Evolutionary conservation across 2,113 vertebrate species (phyloP).

Genomic region (Notarius quadriscutis): DNA sequence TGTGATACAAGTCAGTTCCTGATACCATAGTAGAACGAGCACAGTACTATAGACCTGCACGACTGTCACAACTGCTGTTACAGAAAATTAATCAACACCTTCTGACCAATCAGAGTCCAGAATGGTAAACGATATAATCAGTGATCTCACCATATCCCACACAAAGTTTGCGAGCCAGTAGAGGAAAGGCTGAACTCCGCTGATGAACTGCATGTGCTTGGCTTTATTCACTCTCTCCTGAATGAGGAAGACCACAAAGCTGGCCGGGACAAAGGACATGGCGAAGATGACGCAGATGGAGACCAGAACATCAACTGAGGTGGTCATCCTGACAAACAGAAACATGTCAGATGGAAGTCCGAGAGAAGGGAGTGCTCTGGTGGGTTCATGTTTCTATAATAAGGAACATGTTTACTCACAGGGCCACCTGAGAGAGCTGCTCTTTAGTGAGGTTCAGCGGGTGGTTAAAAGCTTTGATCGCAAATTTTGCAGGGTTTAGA

Average conservation of each 20-base stretch:
- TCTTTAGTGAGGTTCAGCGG: slow-evolving; percentile 97
- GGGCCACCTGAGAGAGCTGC: slow-evolving; percentile 93
- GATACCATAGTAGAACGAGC: too few species aligned
- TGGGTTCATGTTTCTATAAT: not conserved
- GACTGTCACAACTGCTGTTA: not conserved
- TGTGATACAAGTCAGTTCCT: too few species aligned
- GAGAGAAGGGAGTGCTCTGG: not conserved
- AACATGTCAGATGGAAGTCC: not conserved
- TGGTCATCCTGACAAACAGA: slow-evolving; percentile 85
- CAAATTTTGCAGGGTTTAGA: slow-evolving; percentile 81
- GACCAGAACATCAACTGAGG: slow-evolving; percentile 92
- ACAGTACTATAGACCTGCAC: not conserved
- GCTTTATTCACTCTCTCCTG: slow-evolving; percentile 97
- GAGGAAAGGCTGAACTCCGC: slow-evolving; percentile 92
- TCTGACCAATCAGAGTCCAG: not conserved
- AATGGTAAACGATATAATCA: not conserved
- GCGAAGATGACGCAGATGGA: slow-evolving; percentile 87
- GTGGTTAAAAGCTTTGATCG: slow-evolving; percentile 91
- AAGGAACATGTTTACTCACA: slow-evolving; percentile 77
- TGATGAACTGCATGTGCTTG: slow-evolving; percentile 97
- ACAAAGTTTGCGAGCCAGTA: slow-evolving; percentile 98
- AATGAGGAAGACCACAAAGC: slow-evolving; percentile 96
- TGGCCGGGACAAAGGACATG: slow-evolving; percentile 87
- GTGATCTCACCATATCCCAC: slow-evolving; percentile 95
- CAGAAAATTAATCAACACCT: not conserved